Evolutionary conservation across 2,888 invertebrate genomes (phyloP), one percentile per base, ranked within the genome.

Genomic region (Scelioninae gen. 2): DNA sequence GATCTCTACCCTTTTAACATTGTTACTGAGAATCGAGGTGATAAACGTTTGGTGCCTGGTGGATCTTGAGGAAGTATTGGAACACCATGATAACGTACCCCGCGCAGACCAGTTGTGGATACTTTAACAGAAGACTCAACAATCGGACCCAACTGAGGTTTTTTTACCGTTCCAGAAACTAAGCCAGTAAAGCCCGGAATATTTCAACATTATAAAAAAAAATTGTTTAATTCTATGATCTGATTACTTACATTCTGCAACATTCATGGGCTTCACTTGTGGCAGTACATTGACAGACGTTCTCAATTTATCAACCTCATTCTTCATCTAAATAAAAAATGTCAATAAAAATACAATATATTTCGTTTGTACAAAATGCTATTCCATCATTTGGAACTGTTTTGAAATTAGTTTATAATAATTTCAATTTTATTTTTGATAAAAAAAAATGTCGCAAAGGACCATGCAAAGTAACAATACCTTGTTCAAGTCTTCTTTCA

Each of bases 1-100:
- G 72, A 75, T 80, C 78, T 80, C 81, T 75, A 69, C 69, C 68
- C 75, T 81, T 84, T 82, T 69, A 81, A 77, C 78, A 81, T 81
- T 33, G 82, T 82, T 76, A 85, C 82, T 78, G 85, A 85, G 74
- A 79, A 78, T 60, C 81, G 82, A 80, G 85, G 84, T 68, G 60
- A 45, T 77, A 78, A 77, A 73, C 83, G 84, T 73, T 77, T 77
- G 73, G 81, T 81, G 74, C 81, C 82, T 57, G 84, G 83, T 70
- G 81, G 81, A 77, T 85, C 81, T 76, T 74, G 76, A 71, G 84
- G 83, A 73, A 85, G 82, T 74, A 85, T 82, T 63, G 84, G 84
- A 67, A 81, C 74, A 64, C 81, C 83, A 73, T 84, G 81, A 71
- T 78, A 83, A 78, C 78, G 79, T 69, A 84, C 76, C 78, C 85